phyloP scores from a whole-genome alignment of 2,888 invertebrate genomes.

The Phymatocera aterrima region DNA sequence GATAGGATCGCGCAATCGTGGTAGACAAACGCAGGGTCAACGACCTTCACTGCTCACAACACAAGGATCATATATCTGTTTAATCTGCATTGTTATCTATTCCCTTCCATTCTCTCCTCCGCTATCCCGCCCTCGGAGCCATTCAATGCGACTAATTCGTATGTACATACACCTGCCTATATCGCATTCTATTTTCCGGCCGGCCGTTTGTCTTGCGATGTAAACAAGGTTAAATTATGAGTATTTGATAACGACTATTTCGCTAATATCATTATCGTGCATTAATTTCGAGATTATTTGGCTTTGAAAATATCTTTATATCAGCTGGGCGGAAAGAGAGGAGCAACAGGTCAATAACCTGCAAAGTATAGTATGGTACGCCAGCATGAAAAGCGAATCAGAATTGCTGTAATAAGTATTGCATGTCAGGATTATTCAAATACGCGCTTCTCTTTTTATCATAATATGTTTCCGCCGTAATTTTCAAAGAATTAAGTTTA shows the following conservation, averaged over 20 bases:
- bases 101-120: background rate
- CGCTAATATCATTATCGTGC: background rate
- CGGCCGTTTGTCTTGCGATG: background rate
- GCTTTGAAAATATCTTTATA: background rate
- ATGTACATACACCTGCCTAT: background rate
- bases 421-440: background rate
- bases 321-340: background rate
- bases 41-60: background rate
- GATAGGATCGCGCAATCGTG: background rate
- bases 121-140: background rate
- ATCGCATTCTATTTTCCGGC: background rate
- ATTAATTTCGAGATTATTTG: background rate
- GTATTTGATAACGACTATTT: background rate
- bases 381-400: background rate
- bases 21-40: slow-evolving; percentile 1
- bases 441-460: background rate
- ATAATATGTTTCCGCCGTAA: too few species aligned
- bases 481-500: too few species aligned
- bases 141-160: slow-evolving; percentile 4
- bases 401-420: background rate
- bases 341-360: background rate
- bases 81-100: slow-evolving; percentile 24
- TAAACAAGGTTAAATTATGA: background rate
- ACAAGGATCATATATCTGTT: background rate
- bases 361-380: background rate